Percentiles rank a stretch among this genome's conserved stretches.
These are phyloP conservation scores for Cygnus buccinator DNA, from an alignment of 2,113 vertebrate species.

Conservation along the genomic window DNA sequence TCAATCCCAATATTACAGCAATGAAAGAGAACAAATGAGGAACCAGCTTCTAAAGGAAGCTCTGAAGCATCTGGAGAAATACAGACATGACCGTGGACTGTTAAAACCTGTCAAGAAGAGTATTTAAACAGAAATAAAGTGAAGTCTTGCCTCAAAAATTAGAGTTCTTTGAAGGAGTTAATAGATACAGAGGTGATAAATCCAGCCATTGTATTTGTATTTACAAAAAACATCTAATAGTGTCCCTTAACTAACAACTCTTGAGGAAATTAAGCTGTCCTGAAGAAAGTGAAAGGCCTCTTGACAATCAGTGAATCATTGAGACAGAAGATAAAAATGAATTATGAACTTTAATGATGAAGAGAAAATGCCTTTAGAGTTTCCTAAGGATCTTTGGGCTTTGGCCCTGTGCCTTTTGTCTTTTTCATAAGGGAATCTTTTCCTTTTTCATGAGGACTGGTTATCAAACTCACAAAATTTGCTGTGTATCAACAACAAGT, in stretches of 20 bases:
- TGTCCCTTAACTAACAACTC: background rate
- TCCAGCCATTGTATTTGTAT: background rate
- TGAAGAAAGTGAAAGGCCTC: background rate
- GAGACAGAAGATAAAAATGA: background rate
- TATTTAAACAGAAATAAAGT: background rate
- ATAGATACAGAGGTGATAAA: background rate
- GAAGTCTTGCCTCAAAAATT: background rate
- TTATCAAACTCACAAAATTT: background rate
- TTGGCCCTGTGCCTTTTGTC: background rate
- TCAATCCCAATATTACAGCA: constrained; percentile 3
- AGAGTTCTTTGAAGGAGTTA: background rate
- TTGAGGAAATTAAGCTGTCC: background rate
- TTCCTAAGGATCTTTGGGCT: background rate
- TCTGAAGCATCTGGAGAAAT: background rate
- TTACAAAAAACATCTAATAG: background rate
- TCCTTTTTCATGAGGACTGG: background rate
- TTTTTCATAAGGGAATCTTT: background rate
- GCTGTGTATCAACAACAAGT: background rate
- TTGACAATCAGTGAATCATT: background rate
- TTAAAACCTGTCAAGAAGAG: background rate
- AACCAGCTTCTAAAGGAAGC: background rate
- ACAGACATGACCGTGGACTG: background rate
- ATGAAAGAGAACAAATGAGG: constrained; percentile 4
- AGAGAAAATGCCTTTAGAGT: background rate
- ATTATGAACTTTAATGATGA: background rate